Evolutionary conservation across 2,113 vertebrate species (phyloP), one percentile per base, ranked within the genome.

Genomic region (Thalassoma bifasciatum): DNA sequence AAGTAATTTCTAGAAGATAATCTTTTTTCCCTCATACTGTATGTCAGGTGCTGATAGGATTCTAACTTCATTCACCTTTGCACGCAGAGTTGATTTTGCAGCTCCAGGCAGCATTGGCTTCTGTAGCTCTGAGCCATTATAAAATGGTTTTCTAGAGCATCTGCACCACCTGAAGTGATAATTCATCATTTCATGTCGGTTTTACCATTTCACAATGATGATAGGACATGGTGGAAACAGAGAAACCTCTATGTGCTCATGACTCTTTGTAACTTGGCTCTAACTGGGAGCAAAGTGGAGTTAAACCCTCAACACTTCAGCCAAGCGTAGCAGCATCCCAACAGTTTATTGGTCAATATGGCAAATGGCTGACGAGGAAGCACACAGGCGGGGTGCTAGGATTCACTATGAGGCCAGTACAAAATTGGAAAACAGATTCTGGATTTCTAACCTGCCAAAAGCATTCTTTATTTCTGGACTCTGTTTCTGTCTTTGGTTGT

Each of bases 1-100:
- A 86, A 81, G 72, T 26, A 83, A 68, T 85, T 82, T 75, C 19
- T 11, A 70, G 81, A 77, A 85, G 69, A 83, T 83, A 66, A 54
- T 82, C 68, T 65, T 72, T 54, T 52, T 56, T 67, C 22, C 67
- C 53, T 57, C n/a, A n/a, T 44, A 57, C 23, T 77, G 23, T 64
- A 50, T 69, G 68, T 71, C 21, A 62, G 50, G 60, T 69, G 46
- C 74, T 81, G 66, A 79, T 73, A 54, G 37, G 58, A 70, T 0
- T 1, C 65, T 49, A 68, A 64, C 56, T 81, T 69, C 37, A 50
- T 76, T 34, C 9, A 56, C 51, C 16, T 76, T 19, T 47, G 2
- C 51, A 66, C 36, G 17, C 51, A 30, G 30, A 30, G 30, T 30
- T 30, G 30, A 30, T 30, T 30, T 30, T 30, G 30, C 6, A 6